These are phyloP conservation scores for Molossus alvarezi DNA, from an alignment of 2,797 vertebrate genomes.

Conservation along the genomic window DNA sequence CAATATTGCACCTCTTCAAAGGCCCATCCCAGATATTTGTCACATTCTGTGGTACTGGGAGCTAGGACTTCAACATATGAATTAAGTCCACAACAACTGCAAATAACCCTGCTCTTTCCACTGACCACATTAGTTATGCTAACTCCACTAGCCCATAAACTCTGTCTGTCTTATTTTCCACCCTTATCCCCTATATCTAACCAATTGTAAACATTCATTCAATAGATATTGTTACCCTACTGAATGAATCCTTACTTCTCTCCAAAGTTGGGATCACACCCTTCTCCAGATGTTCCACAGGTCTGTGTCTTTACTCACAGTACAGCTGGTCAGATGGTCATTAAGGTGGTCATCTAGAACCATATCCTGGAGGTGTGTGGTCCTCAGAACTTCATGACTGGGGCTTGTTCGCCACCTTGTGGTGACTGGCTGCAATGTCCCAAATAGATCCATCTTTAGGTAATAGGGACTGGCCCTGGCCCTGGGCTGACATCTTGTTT, in stretches of 20 bases:
- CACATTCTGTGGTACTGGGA: neutral
- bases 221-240: neutral
- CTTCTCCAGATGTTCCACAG: neutral
- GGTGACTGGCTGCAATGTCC: neutral
- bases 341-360: neutral
- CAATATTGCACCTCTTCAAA: neutral
- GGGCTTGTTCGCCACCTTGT: conserved; percentile 66
- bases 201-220: neutral
- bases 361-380: rapidly evolving
- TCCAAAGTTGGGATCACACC: neutral
- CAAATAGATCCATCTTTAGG: neutral
- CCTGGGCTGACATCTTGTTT: neutral
- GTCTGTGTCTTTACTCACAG: neutral
- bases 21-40: neutral
- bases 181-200: neutral
- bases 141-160: neutral
- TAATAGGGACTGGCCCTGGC: neutral
- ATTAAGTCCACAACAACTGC: neutral
- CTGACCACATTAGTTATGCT: neutral
- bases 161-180: neutral
- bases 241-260: neutral
- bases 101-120: neutral
- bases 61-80: too few relatives aligned
- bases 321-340: rapidly evolving
- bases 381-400: neutral